phyloP scores from a whole-genome alignment of 2,888 invertebrate species.

The Ormyrus rosae region DNA sequence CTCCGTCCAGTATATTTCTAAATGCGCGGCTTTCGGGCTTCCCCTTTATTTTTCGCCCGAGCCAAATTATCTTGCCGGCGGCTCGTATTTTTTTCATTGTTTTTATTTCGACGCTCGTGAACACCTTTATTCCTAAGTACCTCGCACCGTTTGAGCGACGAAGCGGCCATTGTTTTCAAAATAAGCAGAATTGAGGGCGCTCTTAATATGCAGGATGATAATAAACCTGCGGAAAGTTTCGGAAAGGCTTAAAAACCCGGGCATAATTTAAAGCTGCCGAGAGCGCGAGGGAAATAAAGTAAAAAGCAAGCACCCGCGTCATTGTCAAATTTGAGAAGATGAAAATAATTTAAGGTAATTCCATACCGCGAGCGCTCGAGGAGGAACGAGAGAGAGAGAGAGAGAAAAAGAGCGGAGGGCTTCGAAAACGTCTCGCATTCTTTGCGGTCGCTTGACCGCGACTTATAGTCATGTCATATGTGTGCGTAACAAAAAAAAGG shows the following conservation, averaged over 20 bases:
- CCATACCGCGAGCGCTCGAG: constrained; percentile 18
- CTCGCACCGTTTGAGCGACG: too few species aligned
- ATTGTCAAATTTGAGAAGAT: constrained; percentile 53
- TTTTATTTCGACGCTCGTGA: too few species aligned
- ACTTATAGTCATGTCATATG: constrained; percentile 55
- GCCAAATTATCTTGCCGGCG: too few species aligned
- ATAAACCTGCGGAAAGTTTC: not conserved
- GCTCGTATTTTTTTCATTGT: too few species aligned
- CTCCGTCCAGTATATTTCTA: not conserved
- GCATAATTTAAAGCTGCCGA: not conserved
- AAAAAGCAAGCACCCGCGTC: constrained; percentile 30
- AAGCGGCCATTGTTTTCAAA: too few species aligned
- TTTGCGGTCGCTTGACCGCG: constrained; percentile 55
- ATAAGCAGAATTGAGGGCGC: too few species aligned
- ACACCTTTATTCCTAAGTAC: too few species aligned
- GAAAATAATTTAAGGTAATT: constrained; percentile 56
- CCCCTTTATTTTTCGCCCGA: too few species aligned
- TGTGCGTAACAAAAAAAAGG: constrained; percentile 27
- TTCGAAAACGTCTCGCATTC: constrained; percentile 48
- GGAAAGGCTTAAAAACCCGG: not conserved
- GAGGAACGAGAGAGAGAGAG: constrained; percentile 4
- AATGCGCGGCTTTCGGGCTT: too few species aligned
- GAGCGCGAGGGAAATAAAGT: constrained; percentile 13
- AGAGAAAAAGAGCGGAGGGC: constrained; percentile 1
- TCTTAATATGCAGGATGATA: not conserved